Base-by-base conservation (phyloP, 2,113 vertebrate species). In the Lanius collurio region DNA sequence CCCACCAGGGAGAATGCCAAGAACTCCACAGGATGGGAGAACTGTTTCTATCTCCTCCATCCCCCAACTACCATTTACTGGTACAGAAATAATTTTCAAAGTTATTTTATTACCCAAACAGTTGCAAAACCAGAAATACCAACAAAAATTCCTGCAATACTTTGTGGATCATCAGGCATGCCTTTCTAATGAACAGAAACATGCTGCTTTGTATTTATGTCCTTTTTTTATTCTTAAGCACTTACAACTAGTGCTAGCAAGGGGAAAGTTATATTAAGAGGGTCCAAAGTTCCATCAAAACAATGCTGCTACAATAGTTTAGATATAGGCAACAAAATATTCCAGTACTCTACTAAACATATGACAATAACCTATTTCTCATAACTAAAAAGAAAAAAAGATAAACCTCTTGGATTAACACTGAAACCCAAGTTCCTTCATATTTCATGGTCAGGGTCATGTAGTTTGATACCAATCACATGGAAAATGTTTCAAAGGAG, bases 71-170 rank as follows among this genome's bases (percentile, higher is more conserved):
- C 10, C 8, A n/a, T 46, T 82, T 83, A 76, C 22, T 42, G 41
- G 23, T 47, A 79, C 13, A 83, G 27, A 92, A 78, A 76, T 37
- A 41, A 60, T 90, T 85, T 93, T 31, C 23, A 8, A 73, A 90
- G 28, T 80, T 92, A 33, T 87, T 93, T 70, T 33, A 86, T 64
- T 90, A 76, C 37, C 14, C n/a, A 68, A 85, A 68, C 0, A 1
- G 23, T 85, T 92, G 67, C 46, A 83, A 90, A 92, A 88, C 27
- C 55, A 65, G 55, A 85, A 83, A 47, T 21, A 42, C 15, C 20
- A 90, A 80, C 26, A 86, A 83, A 69, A 88, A 86, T 26, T 85
- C 67, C 63, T 73, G 39, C 50, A 77, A 74, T 44, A 65, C 52
- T 83, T 88, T 55, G 37, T 65, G 44, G 37, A 73, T 56, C 62